A percentile compares a stretch with the other conserved stretches of the same genome.
Conservation (phyloP, 2,113 vertebrate species). For the Chaetorhynchus papuensis region DNA sequence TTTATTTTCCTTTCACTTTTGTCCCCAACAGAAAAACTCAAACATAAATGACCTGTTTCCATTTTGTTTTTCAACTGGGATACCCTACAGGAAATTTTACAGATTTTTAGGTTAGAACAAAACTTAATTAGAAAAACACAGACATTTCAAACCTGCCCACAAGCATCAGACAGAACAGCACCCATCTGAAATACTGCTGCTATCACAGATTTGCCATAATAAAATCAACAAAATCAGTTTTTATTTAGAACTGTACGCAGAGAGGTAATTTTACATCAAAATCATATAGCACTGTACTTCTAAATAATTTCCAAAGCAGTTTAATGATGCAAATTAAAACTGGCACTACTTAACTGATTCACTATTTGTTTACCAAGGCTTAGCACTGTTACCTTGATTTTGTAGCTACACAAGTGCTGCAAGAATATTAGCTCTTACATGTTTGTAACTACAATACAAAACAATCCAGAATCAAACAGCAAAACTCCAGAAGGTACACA, state of each 20-base stretch:
- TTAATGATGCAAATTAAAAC: background rate
- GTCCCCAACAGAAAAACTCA: background rate
- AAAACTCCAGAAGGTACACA: background rate
- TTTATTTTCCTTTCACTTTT: background rate
- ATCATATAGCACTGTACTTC: background rate
- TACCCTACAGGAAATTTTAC: background rate
- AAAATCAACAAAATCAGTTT: background rate
- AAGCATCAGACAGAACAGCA: background rate
- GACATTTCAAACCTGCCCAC: background rate
- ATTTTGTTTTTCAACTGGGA: background rate
- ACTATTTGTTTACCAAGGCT: background rate
- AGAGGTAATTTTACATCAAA: background rate
- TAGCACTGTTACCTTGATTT: background rate
- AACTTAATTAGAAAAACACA: background rate
- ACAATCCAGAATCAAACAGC: background rate
- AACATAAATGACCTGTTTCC: background rate
- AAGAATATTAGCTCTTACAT: background rate
- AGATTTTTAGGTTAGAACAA: background rate
- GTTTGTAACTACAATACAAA: background rate
- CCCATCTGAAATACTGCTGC: background rate
- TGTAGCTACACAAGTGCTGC: background rate
- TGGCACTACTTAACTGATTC: background rate
- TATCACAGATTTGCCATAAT: background rate
- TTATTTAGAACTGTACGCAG: background rate
- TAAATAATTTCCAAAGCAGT: background rate